Conservation (phyloP, 2,797 vertebrate genomes). For the Taenioides sp. region DNA sequence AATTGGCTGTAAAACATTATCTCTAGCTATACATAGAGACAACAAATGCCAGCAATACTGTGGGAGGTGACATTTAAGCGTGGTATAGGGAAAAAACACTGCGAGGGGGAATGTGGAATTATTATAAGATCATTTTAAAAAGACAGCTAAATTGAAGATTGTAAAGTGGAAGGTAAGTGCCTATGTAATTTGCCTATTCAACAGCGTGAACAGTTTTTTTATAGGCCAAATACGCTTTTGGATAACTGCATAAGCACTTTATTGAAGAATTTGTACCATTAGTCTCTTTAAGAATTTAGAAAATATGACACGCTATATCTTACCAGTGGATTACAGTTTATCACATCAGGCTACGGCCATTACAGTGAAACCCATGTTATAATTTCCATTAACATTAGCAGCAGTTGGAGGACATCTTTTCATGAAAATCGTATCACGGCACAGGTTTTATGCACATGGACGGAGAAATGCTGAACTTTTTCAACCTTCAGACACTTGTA, state of each 20-base stretch:
- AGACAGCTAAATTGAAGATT: slow-evolving; percentile 1
- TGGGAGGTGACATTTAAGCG: slow-evolving; percentile 57
- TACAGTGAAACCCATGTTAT: background rate
- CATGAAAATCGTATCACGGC: background rate
- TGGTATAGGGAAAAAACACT: slow-evolving; percentile 8
- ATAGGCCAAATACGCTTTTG: slow-evolving; percentile 19
- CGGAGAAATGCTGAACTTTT: background rate
- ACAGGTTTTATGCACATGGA: background rate
- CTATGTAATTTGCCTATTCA: slow-evolving; percentile 39
- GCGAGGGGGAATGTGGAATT: slow-evolving; percentile 23
- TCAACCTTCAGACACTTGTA: background rate
- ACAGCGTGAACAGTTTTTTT: slow-evolving; percentile 27
- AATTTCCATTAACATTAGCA: background rate
- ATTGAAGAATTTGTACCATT: slow-evolving; percentile 38
- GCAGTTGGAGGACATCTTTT: background rate
- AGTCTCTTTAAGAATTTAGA: slow-evolving; percentile 23
- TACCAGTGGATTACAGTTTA: background rate
- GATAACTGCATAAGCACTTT: slow-evolving; percentile 43
- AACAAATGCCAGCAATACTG: slow-evolving; percentile 43
- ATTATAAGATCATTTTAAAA: slow-evolving; percentile 29
- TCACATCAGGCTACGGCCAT: background rate
- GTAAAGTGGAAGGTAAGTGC: slow-evolving; percentile 19
- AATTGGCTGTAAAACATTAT: slow-evolving; percentile 39
- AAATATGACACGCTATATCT: slow-evolving; percentile 21
- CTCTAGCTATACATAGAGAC: slow-evolving; percentile 19